Conservation (phyloP, 2,797 vertebrate species). For the Dryobates pubescens region DNA sequence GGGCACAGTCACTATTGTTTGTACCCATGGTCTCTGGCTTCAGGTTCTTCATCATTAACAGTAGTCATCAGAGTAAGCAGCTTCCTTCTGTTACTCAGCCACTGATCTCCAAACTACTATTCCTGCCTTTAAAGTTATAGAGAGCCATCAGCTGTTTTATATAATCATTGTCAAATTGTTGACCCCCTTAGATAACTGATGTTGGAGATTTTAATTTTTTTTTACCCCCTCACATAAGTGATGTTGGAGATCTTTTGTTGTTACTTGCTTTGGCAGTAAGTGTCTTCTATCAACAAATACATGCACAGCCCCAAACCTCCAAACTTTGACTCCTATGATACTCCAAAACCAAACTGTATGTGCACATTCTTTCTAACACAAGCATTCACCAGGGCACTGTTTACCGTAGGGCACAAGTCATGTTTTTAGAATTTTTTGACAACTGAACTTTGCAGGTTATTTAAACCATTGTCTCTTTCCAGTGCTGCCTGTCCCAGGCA, state of each 20-base stretch:
- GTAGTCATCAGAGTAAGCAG: neutral
- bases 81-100: neutral
- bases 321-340: neutral
- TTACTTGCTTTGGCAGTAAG: neutral
- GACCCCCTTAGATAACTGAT: neutral
- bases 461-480: neutral
- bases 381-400: neutral
- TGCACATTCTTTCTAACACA: neutral
- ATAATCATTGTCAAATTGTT: neutral
- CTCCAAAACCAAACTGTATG: neutral
- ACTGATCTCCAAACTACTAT: neutral
- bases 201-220: neutral
- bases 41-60: neutral
- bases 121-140: neutral
- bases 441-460: slow-evolving; percentile 3
- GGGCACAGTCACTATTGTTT: neutral
- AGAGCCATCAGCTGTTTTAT: neutral
- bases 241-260: neutral
- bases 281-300: neutral
- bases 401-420: neutral
- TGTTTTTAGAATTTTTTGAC: neutral
- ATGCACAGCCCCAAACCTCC: neutral
- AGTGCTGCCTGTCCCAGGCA: neutral
- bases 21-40: neutral
- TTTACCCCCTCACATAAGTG: neutral